These are phyloP conservation scores for Brachionus sp. DNA, from an alignment of 1,140 invertebrate species.

Conservation along the genomic window DNA sequence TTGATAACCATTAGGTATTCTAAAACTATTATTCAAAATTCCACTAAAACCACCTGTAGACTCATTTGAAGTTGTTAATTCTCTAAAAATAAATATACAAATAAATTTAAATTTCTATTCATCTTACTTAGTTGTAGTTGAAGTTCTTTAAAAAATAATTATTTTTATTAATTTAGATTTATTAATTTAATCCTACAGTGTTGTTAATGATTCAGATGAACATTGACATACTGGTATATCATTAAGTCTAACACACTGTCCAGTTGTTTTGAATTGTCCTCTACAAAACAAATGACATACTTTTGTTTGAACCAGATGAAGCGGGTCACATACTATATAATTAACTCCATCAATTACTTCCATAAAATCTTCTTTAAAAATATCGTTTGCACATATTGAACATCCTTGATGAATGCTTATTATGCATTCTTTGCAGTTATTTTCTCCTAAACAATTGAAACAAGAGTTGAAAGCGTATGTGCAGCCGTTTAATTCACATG, in stretches of 20 bases:
- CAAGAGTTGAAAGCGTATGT: background rate
- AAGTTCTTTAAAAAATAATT: background rate
- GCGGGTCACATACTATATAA: background rate
- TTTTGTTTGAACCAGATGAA: background rate
- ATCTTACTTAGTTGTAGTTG: background rate
- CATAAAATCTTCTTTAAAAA: background rate
- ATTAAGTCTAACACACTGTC: background rate
- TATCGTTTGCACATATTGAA: background rate
- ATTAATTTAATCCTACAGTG: background rate
- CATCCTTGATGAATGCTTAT: background rate
- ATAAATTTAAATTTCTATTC: background rate
- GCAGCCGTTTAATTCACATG: background rate
- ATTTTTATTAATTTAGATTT: background rate
- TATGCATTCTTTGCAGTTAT: background rate
- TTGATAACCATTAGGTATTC: background rate
- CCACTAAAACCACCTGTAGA: background rate
- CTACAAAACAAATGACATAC: slow-evolving; percentile 6
- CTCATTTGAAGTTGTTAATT: background rate
- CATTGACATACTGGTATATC: slow-evolving; percentile 3
- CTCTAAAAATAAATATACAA: too few species aligned
- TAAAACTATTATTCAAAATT: background rate
- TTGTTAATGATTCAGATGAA: background rate
- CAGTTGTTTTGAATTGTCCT: background rate
- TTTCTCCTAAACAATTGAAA: background rate
- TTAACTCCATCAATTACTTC: background rate